phyloP scores from a whole-genome alignment of 2,113 vertebrate species.

The Suncus etruscus region DNA sequence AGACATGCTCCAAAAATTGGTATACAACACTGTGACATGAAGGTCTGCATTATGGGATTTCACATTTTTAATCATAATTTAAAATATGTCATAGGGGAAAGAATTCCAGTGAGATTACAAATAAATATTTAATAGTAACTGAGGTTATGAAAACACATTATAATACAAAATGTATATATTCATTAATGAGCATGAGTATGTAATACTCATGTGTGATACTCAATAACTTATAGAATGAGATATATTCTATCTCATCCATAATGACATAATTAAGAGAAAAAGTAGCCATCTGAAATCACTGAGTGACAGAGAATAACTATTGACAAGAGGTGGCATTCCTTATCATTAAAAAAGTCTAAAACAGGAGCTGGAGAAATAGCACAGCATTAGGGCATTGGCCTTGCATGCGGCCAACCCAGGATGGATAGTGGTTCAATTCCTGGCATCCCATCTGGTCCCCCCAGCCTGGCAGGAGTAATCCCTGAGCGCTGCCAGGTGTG shows the following conservation, averaged over 20 bases:
- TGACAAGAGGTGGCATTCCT: neutral
- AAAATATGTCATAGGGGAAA: neutral
- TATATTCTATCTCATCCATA: neutral
- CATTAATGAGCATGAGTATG: constrained; percentile 30
- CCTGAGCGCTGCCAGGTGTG: no score
- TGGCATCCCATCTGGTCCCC: no score
- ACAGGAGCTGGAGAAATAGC: neutral
- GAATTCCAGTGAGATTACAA: constrained; percentile 6
- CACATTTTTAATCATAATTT: constrained; percentile 11
- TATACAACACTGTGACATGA: constrained; percentile 5
- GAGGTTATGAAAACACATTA: neutral
- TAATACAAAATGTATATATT: constrained; percentile 6
- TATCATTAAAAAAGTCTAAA: constrained; percentile 7
- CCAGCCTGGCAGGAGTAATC: no score
- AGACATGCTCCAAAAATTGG: no score
- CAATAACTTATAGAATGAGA: neutral
- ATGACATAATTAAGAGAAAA: constrained; percentile 33
- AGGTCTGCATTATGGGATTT: constrained; percentile 27
- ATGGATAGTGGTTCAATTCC: no score
- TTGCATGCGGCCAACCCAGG: no score
- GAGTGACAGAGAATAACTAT: neutral
- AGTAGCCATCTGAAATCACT: neutral
- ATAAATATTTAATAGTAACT: neutral
- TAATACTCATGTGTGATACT: neutral
- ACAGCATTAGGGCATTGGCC: no score